Evolutionary conservation across 2,888 invertebrate genomes (phyloP).

Genomic region (Polydrusus pterygomalis): DNA sequence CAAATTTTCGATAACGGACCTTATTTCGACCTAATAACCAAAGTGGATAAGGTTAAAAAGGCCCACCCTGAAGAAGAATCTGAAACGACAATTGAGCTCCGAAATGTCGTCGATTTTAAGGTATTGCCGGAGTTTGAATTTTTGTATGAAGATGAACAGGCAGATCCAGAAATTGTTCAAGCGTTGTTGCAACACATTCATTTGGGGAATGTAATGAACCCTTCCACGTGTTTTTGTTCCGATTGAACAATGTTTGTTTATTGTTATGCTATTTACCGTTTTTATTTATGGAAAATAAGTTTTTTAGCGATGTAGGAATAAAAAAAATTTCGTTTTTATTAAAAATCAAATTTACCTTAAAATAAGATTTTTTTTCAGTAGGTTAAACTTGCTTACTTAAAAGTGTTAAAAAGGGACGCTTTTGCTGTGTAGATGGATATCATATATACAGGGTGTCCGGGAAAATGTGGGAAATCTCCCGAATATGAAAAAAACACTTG

Average conservation of each 20-base stretch:
- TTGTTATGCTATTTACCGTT: too few relatives aligned
- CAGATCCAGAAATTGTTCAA: conserved; percentile 59
- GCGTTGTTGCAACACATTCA: conserved; percentile 59
- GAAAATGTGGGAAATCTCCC: too few relatives aligned
- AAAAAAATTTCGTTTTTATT: not conserved
- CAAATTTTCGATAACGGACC: conserved; percentile 60
- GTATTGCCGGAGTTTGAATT: conserved; percentile 57
- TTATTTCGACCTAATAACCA: conserved; percentile 61
- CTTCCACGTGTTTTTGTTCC: conserved; percentile 59
- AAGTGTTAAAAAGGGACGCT: too few relatives aligned
- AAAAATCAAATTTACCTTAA: not conserved
- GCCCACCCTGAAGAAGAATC: conserved; percentile 50
- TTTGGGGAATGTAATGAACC: conserved; percentile 52
- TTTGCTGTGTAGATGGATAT: too few relatives aligned
- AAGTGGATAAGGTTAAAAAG: conserved; percentile 59
- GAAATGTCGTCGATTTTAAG: conserved; percentile 47
- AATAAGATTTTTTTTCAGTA: not conserved
- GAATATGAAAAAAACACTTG: too few relatives aligned
- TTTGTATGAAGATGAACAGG: conserved; percentile 60
- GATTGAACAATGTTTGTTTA: conserved; percentile 23
- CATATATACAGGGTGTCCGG: not conserved
- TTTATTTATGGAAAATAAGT: too few relatives aligned
- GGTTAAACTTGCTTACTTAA: too few relatives aligned
- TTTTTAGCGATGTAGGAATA: too few relatives aligned
- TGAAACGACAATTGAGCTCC: conserved; percentile 49